phyloP scores from a whole-genome alignment of 2,888 invertebrate species.

The Acheta domesticus region DNA sequence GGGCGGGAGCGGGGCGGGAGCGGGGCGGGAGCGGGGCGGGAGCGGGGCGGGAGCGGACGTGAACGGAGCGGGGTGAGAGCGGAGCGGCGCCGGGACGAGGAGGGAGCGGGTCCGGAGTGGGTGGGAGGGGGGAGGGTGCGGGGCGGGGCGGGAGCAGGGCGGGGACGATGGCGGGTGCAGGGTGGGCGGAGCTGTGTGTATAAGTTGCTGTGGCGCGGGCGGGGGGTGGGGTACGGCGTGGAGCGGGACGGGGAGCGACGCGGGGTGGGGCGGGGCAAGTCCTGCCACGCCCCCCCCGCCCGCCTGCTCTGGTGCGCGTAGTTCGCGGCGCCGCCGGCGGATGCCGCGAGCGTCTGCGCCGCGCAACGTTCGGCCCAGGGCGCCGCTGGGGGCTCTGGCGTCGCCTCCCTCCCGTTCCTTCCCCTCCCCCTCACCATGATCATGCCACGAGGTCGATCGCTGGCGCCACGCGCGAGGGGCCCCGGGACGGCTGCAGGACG shows the following conservation, averaged over 20 bases:
- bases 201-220: no score
- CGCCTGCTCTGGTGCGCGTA: background rate
- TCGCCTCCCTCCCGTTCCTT: no score
- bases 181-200: no score
- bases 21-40: no score
- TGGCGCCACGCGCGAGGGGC: background rate
- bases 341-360: conserved; percentile 18
- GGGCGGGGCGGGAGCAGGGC: no score
- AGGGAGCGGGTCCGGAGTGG: no score
- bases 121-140: no score
- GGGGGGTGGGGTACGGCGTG: no score
- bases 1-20: background rate
- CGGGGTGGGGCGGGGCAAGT: background rate
- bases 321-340: background rate
- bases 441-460: background rate
- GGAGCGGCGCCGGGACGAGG: no score
- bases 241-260: background rate
- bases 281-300: background rate
- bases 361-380: background rate
- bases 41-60: no score
- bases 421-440: background rate
- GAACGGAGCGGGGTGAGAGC: no score
- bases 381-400: background rate
- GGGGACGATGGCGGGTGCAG: rapidly evolving
- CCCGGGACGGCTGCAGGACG: no score